A percentile compares a stretch with the other conserved stretches of the same genome.
These are phyloP conservation scores for Sapajus apella DNA, from an alignment of 2,113 vertebrate genomes.

Conservation along the genomic window DNA sequence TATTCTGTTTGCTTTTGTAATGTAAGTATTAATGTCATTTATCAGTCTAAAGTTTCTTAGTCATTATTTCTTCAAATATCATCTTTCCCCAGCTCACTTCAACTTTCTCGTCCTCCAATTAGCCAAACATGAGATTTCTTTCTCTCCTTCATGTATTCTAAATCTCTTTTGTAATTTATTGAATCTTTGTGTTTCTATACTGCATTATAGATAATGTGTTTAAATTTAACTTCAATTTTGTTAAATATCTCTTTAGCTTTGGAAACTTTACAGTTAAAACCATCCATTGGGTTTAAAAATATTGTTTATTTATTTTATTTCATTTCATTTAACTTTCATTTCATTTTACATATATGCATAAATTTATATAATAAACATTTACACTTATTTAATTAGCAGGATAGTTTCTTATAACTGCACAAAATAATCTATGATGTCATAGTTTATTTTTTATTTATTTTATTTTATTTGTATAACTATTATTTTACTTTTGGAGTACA, in stretches of 20 bases:
- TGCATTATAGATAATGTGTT: background rate
- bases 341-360: too few species aligned
- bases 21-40: background rate
- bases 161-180: background rate
- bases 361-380: too few species aligned
- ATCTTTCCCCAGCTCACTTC: background rate
- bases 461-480: too few species aligned
- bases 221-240: background rate
- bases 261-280: background rate
- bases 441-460: too few species aligned
- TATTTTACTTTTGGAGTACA: too few species aligned
- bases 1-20: background rate
- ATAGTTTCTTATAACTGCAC: too few species aligned
- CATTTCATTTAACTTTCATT: background rate
- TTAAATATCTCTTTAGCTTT: background rate
- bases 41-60: background rate
- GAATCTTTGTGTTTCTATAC: background rate
- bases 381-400: too few species aligned
- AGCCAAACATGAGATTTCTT: background rate
- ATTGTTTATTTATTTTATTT: background rate
- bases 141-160: background rate
- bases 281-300: background rate
- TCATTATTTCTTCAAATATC: background rate
- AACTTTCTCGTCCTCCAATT: background rate
- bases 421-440: too few species aligned